Evolutionary conservation across 2,888 invertebrate genomes (phyloP).

Genomic region (Chesias legatella): DNA sequence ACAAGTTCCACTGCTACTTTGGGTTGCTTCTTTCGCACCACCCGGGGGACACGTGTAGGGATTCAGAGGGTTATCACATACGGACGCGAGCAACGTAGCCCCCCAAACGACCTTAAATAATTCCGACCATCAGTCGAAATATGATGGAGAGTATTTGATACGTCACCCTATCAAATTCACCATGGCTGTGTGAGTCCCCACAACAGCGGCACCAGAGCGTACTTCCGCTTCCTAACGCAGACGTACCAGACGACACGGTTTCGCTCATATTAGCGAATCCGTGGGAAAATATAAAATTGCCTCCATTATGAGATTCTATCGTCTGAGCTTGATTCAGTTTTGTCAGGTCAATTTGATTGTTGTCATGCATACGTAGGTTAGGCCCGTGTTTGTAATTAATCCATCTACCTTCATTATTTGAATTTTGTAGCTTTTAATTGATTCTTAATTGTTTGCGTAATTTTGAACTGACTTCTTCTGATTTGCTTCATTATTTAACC

Average conservation of each 20-base stretch:
- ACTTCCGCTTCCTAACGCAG: conserved; percentile 58
- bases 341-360: background rate
- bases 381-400: too few species aligned
- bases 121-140: background rate
- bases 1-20: too few species aligned
- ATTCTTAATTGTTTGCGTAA: too few species aligned
- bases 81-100: too few species aligned
- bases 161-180: conserved; percentile 13
- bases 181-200: conserved; percentile 35
- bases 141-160: conserved; percentile 7
- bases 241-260: conserved; percentile 19
- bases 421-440: background rate
- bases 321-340: conserved; percentile 7
- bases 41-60: too few species aligned
- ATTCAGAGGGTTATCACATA: too few species aligned
- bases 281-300: conserved; percentile 34
- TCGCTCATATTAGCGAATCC: conserved; percentile 35
- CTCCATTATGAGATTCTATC: conserved; percentile 10
- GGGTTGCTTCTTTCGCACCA: too few species aligned
- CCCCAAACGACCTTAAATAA: too few species aligned
- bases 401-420: background rate
- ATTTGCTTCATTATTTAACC: too few species aligned
- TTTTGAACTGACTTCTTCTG: too few species aligned
- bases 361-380: too few species aligned
- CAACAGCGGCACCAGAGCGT: conserved; percentile 60